phyloP scores from a whole-genome alignment of 1,140 invertebrate species.

The Hydropsyche tenuis region DNA sequence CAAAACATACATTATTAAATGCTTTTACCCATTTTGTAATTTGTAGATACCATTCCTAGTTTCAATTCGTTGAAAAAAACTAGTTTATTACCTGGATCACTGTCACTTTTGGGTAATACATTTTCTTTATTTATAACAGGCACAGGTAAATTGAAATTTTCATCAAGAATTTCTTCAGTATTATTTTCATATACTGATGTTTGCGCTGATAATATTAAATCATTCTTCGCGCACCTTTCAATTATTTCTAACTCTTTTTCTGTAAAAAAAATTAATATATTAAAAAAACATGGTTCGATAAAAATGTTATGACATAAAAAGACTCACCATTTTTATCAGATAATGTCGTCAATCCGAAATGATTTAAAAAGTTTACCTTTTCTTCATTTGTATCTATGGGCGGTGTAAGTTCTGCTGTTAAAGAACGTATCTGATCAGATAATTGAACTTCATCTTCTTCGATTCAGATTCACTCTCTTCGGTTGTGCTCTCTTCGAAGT shows the following conservation, averaged over 20 bases:
- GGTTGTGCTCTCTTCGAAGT: slow-evolving; percentile 37
- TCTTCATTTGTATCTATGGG: slow-evolving; percentile 38
- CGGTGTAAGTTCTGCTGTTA: slow-evolving; percentile 42
- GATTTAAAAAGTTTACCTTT: slow-evolving; percentile 57
- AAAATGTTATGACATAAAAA: background rate
- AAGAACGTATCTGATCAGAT: slow-evolving; percentile 53
- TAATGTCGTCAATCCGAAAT: slow-evolving; percentile 55
- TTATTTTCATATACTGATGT: slow-evolving; percentile 1
- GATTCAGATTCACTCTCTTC: slow-evolving; percentile 58
- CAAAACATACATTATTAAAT: background rate
- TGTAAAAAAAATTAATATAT: slow-evolving; percentile 31
- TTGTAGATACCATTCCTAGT: slow-evolving; percentile 40
- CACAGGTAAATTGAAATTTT: slow-evolving; percentile 29
- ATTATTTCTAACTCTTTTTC: slow-evolving; percentile 45
- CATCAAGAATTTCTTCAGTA: background rate
- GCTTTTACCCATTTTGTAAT: slow-evolving; percentile 44
- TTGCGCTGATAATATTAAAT: slow-evolving; percentile 33
- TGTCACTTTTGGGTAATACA: background rate
- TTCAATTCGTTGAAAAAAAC: slow-evolving; percentile 44
- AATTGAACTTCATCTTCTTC: slow-evolving; percentile 55
- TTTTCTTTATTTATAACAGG: slow-evolving; percentile 6
- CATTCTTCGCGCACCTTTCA: slow-evolving; percentile 39
- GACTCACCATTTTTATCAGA: slow-evolving; percentile 55
- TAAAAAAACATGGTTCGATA: too few relatives aligned
- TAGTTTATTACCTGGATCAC: slow-evolving; percentile 34